Percentiles rank a stretch among this genome's conserved stretches.
Conservation (phyloP, 2,888 invertebrate species). For the Drosophila cracens region DNA sequence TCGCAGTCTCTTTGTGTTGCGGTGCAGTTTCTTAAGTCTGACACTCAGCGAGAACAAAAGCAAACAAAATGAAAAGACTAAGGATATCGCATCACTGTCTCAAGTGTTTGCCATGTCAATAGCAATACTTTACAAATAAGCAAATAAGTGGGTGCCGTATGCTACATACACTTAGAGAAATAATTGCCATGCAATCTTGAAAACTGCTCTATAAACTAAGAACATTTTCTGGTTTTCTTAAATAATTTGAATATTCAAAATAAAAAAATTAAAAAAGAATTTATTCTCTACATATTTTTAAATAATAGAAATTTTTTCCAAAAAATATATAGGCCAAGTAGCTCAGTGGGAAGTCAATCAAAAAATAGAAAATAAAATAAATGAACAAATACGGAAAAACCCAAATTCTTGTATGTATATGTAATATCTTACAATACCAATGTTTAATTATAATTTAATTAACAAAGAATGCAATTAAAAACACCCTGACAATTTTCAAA, state of each 20-base stretch:
- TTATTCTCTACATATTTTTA: not conserved
- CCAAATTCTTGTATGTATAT: not conserved
- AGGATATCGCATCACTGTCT: constrained; percentile 20
- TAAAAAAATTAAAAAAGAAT: not conserved
- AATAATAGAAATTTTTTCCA: not conserved
- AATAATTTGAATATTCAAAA: not conserved
- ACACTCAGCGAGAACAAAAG: constrained; percentile 12
- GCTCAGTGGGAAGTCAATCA: too few species aligned
- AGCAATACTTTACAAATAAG: constrained; percentile 25
- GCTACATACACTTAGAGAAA: not conserved
- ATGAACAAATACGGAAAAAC: too few species aligned
- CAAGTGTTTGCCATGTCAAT: constrained; percentile 41
- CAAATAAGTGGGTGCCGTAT: constrained; percentile 20
- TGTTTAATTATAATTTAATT: not conserved
- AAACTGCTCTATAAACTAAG: not conserved
- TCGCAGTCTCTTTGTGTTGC: not conserved
- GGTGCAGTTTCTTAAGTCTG: constrained; percentile 1
- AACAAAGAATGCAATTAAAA: not conserved
- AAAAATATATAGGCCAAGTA: not conserved
- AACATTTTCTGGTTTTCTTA: not conserved
- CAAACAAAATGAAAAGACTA: constrained; percentile 13
- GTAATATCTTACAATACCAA: not conserved
- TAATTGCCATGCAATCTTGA: not conserved
- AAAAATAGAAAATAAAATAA: too few species aligned
- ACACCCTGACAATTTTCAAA: not conserved